Evolutionary conservation across 2,797 vertebrate genomes (phyloP).

Genomic region (Crenichthys baileyi): DNA sequence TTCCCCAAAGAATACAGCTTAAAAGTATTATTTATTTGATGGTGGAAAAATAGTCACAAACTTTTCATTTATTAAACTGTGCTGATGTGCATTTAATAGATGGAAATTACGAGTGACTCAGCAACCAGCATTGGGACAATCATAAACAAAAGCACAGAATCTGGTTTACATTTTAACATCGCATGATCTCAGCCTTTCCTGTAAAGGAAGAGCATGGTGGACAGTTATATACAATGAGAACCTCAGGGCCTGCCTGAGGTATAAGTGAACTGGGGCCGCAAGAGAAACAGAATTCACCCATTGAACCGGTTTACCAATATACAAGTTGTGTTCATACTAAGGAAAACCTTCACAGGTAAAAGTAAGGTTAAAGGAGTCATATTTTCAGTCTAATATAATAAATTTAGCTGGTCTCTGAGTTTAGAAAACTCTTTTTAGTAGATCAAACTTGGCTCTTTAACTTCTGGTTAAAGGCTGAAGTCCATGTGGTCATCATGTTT

Average conservation of each 20-base stretch:
- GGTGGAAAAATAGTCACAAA: background rate
- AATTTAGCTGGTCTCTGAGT: background rate
- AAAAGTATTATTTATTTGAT: background rate
- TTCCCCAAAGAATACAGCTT: background rate
- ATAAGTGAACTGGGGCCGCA: background rate
- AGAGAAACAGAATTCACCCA: too few species aligned
- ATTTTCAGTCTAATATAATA: background rate
- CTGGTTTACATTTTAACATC: constrained; percentile 9
- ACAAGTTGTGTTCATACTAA: background rate
- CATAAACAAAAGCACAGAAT: background rate
- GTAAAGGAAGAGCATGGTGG: background rate
- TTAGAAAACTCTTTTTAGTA: background rate
- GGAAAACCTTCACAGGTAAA: background rate
- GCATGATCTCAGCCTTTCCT: constrained; percentile 7
- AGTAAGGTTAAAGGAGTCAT: background rate
- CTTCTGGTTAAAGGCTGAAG: background rate
- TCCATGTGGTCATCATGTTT: background rate
- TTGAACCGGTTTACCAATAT: background rate
- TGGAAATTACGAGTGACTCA: background rate
- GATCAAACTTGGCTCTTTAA: background rate
- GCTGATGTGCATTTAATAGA: background rate
- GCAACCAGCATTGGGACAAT: background rate
- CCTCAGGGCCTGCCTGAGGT: background rate
- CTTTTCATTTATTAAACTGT: background rate
- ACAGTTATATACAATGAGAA: background rate